phyloP scores from a whole-genome alignment of 2,113 vertebrate species.

The Pantherophis guttatus region DNA sequence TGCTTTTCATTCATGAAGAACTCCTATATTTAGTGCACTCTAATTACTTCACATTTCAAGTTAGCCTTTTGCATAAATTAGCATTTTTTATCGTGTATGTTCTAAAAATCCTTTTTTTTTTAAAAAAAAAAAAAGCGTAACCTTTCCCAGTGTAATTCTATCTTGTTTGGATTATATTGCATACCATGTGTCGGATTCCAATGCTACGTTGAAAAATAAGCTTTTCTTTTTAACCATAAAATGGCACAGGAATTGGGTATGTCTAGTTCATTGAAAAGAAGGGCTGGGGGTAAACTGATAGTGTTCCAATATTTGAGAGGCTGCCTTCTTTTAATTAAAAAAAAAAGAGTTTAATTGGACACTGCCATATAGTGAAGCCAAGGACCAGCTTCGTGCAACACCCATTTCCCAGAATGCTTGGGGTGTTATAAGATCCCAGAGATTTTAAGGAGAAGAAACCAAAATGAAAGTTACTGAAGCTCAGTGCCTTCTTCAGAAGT shows the following conservation, averaged over 20 bases:
- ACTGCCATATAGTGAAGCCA: background rate
- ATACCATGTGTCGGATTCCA: background rate
- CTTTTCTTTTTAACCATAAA: background rate
- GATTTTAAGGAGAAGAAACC: background rate
- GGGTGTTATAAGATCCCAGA: background rate
- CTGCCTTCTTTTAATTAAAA: background rate
- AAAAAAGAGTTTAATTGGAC: background rate
- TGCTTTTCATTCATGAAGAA: background rate
- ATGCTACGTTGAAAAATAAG: background rate
- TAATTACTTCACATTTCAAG: background rate
- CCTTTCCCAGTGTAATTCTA: background rate
- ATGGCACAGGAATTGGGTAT: background rate
- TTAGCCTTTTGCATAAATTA: background rate
- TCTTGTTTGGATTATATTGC: background rate
- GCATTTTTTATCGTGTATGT: background rate
- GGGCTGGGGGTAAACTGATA: background rate
- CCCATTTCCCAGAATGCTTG: background rate
- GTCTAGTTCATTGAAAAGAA: too few relatives aligned
- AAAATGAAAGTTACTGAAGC: background rate
- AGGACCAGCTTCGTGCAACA: background rate
- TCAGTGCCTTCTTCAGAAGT: background rate
- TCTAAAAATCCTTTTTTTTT: background rate
- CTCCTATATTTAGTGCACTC: background rate
- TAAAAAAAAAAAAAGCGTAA: background rate
- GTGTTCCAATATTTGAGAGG: too few relatives aligned